Evolutionary conservation across 23 tunicate species (phyloP).

Genomic region (Ciona savignyi): DNA sequence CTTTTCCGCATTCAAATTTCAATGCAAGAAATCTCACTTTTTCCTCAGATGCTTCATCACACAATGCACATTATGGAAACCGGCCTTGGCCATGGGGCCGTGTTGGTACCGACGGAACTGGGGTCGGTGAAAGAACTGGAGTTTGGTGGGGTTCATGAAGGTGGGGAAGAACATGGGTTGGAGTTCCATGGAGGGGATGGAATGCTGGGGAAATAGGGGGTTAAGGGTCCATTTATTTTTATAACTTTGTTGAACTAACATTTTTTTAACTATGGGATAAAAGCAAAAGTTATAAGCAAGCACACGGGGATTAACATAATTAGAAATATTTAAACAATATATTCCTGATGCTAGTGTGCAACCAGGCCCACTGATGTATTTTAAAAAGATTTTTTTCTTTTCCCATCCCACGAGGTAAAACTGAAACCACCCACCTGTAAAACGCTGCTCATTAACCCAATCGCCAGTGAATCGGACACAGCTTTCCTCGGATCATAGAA

Average conservation of each 20-base stretch:
- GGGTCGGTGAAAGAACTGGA: conserved; percentile 88
- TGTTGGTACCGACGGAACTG: conserved; percentile 62
- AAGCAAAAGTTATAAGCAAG: too few species aligned
- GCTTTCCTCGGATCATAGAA: conserved; percentile 93
- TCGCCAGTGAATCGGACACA: conserved; percentile 32
- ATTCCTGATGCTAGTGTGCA: too few species aligned
- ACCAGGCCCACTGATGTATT: too few species aligned
- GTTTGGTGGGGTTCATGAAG: conserved; percentile 41
- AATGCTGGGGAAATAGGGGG: conserved; percentile 53
- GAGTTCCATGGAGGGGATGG: conserved; percentile 93
- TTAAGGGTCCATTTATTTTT: too few species aligned
- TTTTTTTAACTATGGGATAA: too few species aligned
- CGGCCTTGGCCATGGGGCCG: conserved; percentile 68
- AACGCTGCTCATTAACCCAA: conserved; percentile 54
- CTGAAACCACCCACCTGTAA: too few species aligned
- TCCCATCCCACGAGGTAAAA: too few species aligned
- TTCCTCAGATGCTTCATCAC: conserved; percentile 69
- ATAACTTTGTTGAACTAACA: too few species aligned
- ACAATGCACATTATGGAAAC: conserved; percentile 57
- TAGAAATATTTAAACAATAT: too few species aligned
- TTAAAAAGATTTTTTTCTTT: too few species aligned
- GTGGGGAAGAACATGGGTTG: conserved; percentile 94
- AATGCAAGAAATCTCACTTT: conserved; percentile 34
- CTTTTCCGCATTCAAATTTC: too few species aligned
- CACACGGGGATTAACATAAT: too few species aligned